A percentile compares a stretch with the other conserved stretches of the same genome.
phyloP scores from a whole-genome alignment of 2,797 vertebrate genomes.

The Salarias fasciatus region DNA sequence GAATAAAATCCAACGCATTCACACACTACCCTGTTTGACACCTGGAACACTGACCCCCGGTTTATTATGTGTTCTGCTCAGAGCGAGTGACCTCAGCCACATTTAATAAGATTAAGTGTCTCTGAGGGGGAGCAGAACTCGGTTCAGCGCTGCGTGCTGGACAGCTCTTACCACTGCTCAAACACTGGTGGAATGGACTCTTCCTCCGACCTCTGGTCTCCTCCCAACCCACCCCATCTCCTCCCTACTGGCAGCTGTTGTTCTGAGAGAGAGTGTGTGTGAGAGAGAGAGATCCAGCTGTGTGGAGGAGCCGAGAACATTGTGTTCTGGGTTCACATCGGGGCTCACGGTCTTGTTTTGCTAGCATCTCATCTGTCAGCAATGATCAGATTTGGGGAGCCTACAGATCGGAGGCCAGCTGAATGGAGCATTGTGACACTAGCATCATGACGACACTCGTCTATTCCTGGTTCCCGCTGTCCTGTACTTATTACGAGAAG shows the following conservation, averaged over 20 bases:
- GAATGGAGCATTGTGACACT: slow-evolving; percentile 66
- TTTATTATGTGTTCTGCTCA: slow-evolving; percentile 34
- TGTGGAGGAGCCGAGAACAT: slow-evolving; percentile 72
- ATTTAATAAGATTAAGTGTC: slow-evolving; percentile 57
- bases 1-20: slow-evolving; percentile 21
- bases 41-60: slow-evolving; percentile 47
- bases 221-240: slow-evolving; percentile 40
- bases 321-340: slow-evolving; percentile 72
- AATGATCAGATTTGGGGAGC: slow-evolving; percentile 44
- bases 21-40: not conserved
- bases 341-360: slow-evolving; percentile 57
- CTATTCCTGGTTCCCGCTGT: slow-evolving; percentile 29
- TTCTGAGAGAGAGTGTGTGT: slow-evolving; percentile 61
- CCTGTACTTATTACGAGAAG: slow-evolving; percentile 11
- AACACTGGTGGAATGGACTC: slow-evolving; percentile 44
- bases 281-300: slow-evolving; percentile 76
- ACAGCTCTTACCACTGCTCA: slow-evolving; percentile 51
- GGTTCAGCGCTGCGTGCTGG: slow-evolving; percentile 17
- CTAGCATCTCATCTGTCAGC: slow-evolving; percentile 31
- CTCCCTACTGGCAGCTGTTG: slow-evolving; percentile 69
- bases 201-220: slow-evolving; percentile 42
- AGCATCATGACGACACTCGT: slow-evolving; percentile 45
- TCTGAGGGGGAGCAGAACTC: slow-evolving; percentile 33
- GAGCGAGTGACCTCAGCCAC: slow-evolving; percentile 52
- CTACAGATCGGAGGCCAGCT: slow-evolving; percentile 25